Evolutionary conservation across 1,140 invertebrate genomes (phyloP), one percentile per base, ranked within the genome.

Genomic region (Monochamus saltuarius): DNA sequence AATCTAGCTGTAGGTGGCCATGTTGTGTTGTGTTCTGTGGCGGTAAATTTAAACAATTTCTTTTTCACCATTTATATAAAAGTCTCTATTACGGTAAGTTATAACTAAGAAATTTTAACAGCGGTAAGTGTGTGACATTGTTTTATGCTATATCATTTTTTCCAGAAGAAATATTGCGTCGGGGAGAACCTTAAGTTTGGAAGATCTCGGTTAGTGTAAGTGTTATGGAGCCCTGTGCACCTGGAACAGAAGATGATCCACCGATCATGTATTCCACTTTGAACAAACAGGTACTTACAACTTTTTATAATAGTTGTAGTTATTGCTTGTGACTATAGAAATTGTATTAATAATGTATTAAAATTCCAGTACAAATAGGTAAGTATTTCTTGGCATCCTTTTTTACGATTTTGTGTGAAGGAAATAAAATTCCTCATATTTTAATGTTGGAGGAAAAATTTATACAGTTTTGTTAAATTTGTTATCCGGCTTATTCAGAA

Each of bases 241-340:
- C 71, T 4, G 73, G 73, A 36, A 74, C 73, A 16, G 73, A 74
- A 68, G 71, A 73, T 55, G 73, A 74, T 37, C 56, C 64, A 8
- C 62, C 58, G n/a, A 49, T 61, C 38, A 52, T 64, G 56, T 59
- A 67, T 56, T 66, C 64, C 37, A 59, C 58, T 11, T 59, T 64
- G 17, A 71, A 40, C 6, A 74, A 73, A 68, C 56, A 73, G 72
- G 72, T 74, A 74, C 63, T 66, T 59, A 56, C 47, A 40, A 51
- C 29, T 59, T 40, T 54, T n/a, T 19, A 55, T 14, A 40, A 42
- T 35, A 56, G 34, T 52, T 49, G 22, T 57, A 52, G 34, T 54
- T 39, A 11, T 39, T 42, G n/a, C n/a, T n/a, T n/a, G 39, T 17
- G 49, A 39, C 11, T 39, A 52, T 52, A 61, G 45, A 29, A 54